phyloP scores from a whole-genome alignment of 1,140 invertebrate species.

The Lanistes nyassanus region DNA sequence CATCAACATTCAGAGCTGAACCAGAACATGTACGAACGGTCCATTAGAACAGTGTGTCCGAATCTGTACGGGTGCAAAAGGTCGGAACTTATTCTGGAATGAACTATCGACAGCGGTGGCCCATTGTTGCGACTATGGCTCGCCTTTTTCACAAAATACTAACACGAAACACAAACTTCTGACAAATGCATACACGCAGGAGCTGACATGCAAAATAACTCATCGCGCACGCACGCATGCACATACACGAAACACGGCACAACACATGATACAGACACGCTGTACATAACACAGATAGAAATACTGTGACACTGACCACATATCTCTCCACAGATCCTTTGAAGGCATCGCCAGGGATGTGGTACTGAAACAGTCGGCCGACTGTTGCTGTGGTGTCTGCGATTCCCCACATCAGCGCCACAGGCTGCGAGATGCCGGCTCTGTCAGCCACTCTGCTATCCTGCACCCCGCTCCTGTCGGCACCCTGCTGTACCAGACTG shows the following conservation, averaged over 20 bases:
- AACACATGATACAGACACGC: neutral
- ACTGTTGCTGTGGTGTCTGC: constrained; percentile 50
- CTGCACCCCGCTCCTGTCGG: neutral
- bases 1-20: too few species aligned
- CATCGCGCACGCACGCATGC: neutral
- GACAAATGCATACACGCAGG: neutral
- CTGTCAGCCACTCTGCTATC: neutral
- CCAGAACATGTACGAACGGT: too few species aligned
- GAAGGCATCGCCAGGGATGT: constrained; percentile 54
- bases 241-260: neutral
- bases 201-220: neutral
- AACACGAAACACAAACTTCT: neutral
- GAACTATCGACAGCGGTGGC: too few species aligned
- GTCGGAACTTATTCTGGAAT: too few species aligned
- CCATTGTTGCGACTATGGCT: too few species aligned
- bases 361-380: constrained; percentile 48
- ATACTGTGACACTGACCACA: constrained; percentile 37
- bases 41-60: too few species aligned
- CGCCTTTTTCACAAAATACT: too few species aligned
- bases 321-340: constrained; percentile 42
- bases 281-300: neutral
- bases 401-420: constrained; percentile 51
- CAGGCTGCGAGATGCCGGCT: constrained; percentile 14
- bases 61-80: too few species aligned
- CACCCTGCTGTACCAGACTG: neutral